Percentiles rank a stretch among this genome's conserved stretches.
These are phyloP conservation scores for Polydrusus cervinus DNA, from an alignment of 2,888 invertebrate species.

Conservation along the genomic window DNA sequence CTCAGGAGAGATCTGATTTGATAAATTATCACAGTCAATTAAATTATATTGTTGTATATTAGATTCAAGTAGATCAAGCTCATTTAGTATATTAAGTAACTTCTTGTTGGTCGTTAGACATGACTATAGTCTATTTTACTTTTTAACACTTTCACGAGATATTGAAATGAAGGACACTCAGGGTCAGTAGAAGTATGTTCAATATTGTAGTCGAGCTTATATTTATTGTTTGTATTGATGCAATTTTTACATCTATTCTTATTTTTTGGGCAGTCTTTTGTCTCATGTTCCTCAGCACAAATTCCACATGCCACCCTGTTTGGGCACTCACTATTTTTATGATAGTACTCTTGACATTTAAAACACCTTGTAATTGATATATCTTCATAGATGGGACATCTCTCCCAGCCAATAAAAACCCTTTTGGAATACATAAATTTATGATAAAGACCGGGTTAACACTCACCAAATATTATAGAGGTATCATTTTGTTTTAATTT, in stretches of 20 bases:
- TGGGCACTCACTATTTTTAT: constrained; percentile 25
- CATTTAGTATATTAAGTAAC: no score
- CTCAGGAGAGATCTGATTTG: no score
- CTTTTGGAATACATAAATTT: neutral
- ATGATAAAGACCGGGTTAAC: neutral
- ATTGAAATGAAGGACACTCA: constrained; percentile 35
- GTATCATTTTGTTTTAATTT: neutral
- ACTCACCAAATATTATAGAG: neutral
- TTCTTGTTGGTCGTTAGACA: neutral
- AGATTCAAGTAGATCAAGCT: neutral
- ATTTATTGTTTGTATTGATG: constrained; percentile 26
- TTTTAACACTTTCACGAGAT: constrained; percentile 27
- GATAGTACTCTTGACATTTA: no score
- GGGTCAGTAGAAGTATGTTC: constrained; percentile 27
- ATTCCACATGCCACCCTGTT: constrained; percentile 10
- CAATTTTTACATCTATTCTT: constrained; percentile 37
- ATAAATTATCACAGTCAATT: neutral
- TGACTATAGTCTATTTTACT: constrained; percentile 40
- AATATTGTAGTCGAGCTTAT: constrained; percentile 20
- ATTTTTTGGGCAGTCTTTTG: constrained; percentile 22
- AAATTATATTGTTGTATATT: neutral
- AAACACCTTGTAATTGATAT: constrained; percentile 37
- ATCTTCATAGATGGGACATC: constrained; percentile 21
- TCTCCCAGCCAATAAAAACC: constrained; percentile 13
- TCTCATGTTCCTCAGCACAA: constrained; percentile 18